A percentile compares a stretch with the other conserved stretches of the same genome.
phyloP scores from a whole-genome alignment of 2,888 invertebrate species.

The Protonemura montana region DNA sequence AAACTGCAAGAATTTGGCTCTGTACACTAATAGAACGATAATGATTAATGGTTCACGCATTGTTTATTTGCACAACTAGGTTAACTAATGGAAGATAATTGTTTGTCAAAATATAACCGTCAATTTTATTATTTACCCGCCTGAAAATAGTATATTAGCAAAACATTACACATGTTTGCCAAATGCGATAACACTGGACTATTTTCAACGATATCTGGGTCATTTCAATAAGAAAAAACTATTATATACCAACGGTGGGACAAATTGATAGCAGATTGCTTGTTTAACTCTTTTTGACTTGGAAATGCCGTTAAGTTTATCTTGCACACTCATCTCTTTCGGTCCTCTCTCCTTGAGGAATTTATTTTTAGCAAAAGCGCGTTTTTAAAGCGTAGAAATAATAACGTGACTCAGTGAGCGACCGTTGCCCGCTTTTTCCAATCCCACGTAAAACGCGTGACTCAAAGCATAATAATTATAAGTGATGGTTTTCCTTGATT shows the following conservation, averaged over 20 bases:
- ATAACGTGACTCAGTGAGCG: not conserved
- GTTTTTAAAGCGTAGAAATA: not conserved
- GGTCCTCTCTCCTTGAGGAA: not conserved
- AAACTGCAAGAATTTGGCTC: not conserved
- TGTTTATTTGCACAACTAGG: not conserved
- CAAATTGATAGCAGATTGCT: not conserved
- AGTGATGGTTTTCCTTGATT: not conserved
- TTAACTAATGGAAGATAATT: constrained; percentile 32
- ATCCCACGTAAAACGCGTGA: not conserved
- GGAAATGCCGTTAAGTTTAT: constrained; percentile 4
- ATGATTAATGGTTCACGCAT: not conserved
- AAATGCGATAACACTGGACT: constrained; percentile 2
- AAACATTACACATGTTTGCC: constrained; percentile 20
- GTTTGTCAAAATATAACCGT: constrained; percentile 39
- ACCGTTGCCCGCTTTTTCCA: not conserved
- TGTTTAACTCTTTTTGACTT: not conserved
- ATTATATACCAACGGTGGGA: not conserved
- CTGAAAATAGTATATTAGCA: not conserved
- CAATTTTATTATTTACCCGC: not conserved
- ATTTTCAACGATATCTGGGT: constrained; percentile 19
- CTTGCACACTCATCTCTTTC: not conserved
- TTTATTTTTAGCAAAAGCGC: not conserved
- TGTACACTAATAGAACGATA: not conserved
- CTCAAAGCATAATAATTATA: not conserved
- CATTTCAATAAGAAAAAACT: not conserved